Evolutionary conservation across 2,113 vertebrate genomes (phyloP).

Genomic region (Zosterops japonicus): DNA sequence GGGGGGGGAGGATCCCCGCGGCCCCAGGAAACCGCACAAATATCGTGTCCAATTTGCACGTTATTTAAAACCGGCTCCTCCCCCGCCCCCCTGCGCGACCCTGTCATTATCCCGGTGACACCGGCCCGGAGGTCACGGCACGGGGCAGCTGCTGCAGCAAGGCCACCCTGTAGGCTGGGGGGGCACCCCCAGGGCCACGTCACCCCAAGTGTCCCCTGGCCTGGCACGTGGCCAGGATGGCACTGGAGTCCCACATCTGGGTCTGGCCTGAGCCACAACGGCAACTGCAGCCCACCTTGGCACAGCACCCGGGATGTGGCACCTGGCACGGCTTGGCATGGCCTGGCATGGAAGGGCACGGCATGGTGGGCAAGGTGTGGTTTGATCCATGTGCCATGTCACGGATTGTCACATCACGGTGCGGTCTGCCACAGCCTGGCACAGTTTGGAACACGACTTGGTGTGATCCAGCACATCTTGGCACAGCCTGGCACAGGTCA

Average conservation of each 20-base stretch:
- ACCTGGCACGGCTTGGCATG: neutral
- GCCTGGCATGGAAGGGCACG: fast-evolving
- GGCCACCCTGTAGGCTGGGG: neutral
- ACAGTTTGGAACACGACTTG: fast-evolving
- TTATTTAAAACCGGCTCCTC: slow-evolving; percentile 67
- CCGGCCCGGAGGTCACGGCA: neutral
- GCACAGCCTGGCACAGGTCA: too few relatives aligned
- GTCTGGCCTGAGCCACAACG: neutral
- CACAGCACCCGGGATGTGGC: fast-evolving
- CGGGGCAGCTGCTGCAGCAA: neutral
- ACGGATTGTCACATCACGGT: fast-evolving
- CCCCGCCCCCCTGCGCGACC: slow-evolving; percentile 33
- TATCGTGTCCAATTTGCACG: slow-evolving; percentile 58
- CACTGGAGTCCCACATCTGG: neutral
- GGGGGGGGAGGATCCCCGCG: slow-evolving; percentile 36
- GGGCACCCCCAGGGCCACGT: neutral
- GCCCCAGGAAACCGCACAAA: slow-evolving; percentile 62
- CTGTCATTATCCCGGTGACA: slow-evolving; percentile 56
- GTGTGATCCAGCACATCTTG: neutral
- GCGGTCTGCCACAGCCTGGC: neutral
- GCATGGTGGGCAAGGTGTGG: neutral
- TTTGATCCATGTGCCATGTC: fast-evolving
- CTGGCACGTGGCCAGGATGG: neutral
- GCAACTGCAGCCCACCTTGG: neutral
- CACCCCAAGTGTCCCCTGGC: neutral